Percentiles rank a stretch among this genome's conserved stretches.
These are phyloP conservation scores for Lepidurus arcticus DNA, from an alignment of 1,140 invertebrate genomes.

Conservation along the genomic window DNA sequence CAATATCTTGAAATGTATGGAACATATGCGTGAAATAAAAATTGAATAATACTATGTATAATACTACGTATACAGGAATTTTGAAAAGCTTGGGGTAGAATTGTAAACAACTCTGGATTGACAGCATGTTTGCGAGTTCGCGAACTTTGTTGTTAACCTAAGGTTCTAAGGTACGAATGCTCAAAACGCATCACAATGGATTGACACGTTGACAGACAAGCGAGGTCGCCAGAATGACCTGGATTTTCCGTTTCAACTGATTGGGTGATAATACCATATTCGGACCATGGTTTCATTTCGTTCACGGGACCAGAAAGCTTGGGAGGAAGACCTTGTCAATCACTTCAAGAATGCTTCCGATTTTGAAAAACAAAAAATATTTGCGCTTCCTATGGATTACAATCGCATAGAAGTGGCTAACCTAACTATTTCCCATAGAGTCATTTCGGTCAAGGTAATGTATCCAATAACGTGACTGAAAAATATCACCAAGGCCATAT, in stretches of 20 bases:
- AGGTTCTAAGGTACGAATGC: not conserved
- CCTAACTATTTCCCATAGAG: not conserved
- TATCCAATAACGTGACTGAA: not conserved
- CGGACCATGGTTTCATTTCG: not conserved
- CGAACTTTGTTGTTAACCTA: not conserved
- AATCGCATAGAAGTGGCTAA: too few species aligned
- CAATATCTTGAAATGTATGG: too few species aligned
- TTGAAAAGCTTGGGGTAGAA: not conserved
- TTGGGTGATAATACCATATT: not conserved
- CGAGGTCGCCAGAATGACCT: conserved; percentile 1
- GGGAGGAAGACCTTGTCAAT: not conserved
- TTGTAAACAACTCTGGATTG: not conserved
- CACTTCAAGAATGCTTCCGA: not conserved
- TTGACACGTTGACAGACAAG: not conserved
- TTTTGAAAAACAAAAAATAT: conserved; percentile 2
- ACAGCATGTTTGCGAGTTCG: not conserved
- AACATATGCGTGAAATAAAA: too few species aligned
- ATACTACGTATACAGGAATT: too few species aligned
- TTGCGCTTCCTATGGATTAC: not conserved
- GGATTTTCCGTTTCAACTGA: conserved; percentile 5
- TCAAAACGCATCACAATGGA: not conserved
- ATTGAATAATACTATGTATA: too few species aligned
- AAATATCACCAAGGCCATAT: conserved; percentile 2
- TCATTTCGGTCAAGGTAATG: not conserved
- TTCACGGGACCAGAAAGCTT: not conserved